phyloP scores from a whole-genome alignment of 2,113 vertebrate species.

The Trogon melanurus region DNA sequence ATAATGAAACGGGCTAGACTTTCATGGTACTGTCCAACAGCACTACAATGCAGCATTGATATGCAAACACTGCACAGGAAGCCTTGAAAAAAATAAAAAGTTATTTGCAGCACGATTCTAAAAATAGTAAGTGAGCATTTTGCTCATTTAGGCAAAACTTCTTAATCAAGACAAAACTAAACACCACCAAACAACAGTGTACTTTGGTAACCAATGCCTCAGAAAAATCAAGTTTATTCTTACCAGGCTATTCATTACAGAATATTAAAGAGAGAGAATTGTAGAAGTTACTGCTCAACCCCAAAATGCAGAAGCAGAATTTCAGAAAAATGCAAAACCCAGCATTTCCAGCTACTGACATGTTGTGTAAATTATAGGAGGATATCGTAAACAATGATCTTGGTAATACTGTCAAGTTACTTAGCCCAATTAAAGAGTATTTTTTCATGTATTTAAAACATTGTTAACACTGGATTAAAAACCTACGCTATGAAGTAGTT shows the following conservation, averaged over 20 bases:
- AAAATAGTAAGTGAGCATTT: background rate
- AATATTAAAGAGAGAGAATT: background rate
- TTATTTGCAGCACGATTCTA: background rate
- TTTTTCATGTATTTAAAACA: background rate
- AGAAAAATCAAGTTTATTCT: background rate
- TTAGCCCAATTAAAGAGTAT: background rate
- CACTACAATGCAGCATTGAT: background rate
- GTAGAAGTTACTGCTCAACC: background rate
- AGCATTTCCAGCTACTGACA: background rate
- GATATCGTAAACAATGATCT: background rate
- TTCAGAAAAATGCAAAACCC: background rate
- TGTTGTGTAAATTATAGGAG: rapidly evolving
- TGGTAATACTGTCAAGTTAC: background rate
- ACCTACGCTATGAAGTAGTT: background rate
- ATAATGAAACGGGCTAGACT: background rate
- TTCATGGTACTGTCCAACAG: background rate
- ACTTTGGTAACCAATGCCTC: background rate
- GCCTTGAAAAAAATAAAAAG: background rate
- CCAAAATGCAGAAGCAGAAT: background rate
- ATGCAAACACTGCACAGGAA: background rate
- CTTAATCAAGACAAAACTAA: background rate
- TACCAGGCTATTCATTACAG: background rate
- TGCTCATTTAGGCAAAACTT: background rate
- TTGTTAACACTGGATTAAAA: background rate
- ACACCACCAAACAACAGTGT: background rate